Evolutionary conservation across 2,888 invertebrate genomes (phyloP).

Genomic region (Hesperia comma): DNA sequence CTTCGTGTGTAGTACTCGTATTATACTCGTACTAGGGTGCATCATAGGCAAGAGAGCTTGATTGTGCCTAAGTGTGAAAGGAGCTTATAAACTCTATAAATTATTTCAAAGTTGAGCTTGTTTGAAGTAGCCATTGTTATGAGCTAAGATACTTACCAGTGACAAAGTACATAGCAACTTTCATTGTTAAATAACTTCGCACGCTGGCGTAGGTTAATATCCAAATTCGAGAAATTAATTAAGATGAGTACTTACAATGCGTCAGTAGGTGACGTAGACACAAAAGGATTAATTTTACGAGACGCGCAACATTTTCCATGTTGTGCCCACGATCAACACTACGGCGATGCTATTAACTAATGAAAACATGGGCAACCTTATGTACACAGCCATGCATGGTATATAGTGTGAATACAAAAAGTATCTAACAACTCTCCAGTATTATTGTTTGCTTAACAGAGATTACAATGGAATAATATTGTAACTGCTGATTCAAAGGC

Average conservation of each 20-base stretch:
- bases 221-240: constrained; percentile 5
- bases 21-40: no score
- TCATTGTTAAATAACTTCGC: no score
- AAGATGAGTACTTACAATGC: constrained; percentile 16
- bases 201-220: neutral
- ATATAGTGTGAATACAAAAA: no score
- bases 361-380: neutral
- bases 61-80: no score
- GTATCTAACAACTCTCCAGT: neutral
- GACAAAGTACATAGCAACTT: no score
- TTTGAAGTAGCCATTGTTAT: no score
- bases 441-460: neutral
- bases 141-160: no score
- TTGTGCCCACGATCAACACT: constrained; percentile 1
- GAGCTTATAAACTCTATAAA: no score
- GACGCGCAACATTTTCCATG: neutral
- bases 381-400: neutral
- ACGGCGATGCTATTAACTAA: constrained; percentile 7
- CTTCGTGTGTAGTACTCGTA: no score
- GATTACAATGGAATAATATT: neutral
- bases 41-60: no score
- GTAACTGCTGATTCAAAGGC: no score
- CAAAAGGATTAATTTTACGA: constrained; percentile 13
- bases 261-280: neutral
- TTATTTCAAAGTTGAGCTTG: no score